Conservation (phyloP, 2,113 vertebrate species). For the Tetraodon nigroviridis region DNA sequence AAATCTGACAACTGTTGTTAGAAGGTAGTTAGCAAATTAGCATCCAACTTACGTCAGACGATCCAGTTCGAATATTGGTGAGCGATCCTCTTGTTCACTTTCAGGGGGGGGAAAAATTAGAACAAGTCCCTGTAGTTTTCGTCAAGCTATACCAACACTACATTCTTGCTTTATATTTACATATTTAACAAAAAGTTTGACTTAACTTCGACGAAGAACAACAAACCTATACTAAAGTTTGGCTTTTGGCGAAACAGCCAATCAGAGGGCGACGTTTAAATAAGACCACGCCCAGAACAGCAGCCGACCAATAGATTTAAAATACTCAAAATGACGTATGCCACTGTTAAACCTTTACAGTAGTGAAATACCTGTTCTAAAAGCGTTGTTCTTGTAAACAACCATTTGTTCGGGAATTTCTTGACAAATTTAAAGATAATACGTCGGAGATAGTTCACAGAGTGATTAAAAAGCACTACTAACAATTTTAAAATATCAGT, state of each 20-base stretch:
- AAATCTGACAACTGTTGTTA: no score
- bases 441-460: not conserved
- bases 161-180: slow-evolving; percentile 26
- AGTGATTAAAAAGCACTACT: no score
- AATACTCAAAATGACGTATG: slow-evolving; percentile 46
- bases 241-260: slow-evolving; percentile 56
- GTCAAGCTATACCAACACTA: not conserved
- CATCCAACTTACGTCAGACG: slow-evolving; percentile 66
- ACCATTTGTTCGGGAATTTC: no score
- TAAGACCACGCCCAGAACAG: slow-evolving; percentile 44
- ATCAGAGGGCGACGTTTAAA: slow-evolving; percentile 70
- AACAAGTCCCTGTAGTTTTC: not conserved
- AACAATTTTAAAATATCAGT: not conserved
- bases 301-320: slow-evolving; percentile 70
- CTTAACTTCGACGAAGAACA: slow-evolving; percentile 26
- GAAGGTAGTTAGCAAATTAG: slow-evolving; percentile 46
- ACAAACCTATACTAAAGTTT: not conserved
- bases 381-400: no score
- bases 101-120: not conserved
- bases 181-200: slow-evolving; percentile 26
- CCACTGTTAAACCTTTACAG: not conserved
- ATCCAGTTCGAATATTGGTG: slow-evolving; percentile 68
- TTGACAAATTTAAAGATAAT: no score
- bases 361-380: not conserved
- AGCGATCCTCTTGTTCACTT: slow-evolving; percentile 26